Conservation (phyloP, 2,797 vertebrate genomes). For the Bryconaethiops microstoma region DNA sequence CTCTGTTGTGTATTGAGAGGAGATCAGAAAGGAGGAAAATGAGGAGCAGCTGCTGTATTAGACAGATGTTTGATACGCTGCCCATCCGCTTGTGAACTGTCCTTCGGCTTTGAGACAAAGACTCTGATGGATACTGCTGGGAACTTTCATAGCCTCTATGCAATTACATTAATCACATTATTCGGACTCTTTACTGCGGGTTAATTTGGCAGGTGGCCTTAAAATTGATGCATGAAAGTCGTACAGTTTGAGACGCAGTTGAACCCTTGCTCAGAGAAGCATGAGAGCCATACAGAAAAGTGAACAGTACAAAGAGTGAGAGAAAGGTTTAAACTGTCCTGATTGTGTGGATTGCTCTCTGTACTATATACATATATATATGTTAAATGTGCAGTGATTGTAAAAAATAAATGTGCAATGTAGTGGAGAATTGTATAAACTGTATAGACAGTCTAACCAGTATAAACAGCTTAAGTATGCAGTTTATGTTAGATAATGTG, state of each 20-base stretch:
- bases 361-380: too few relatives aligned
- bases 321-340: too few relatives aligned
- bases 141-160: constrained; percentile 4
- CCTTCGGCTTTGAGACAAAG: neutral
- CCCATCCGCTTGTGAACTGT: neutral
- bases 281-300: neutral
- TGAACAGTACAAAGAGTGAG: too few relatives aligned
- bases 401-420: too few relatives aligned
- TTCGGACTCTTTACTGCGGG: constrained; percentile 4
- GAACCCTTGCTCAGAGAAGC: neutral
- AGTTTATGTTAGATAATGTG: neutral
- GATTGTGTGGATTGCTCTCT: too few relatives aligned
- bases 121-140: neutral
- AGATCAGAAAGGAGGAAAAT: constrained; percentile 19
- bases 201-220: constrained; percentile 1
- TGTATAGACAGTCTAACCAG: too few relatives aligned
- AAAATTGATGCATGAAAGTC: neutral
- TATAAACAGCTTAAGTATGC: too few relatives aligned
- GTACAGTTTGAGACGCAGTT: neutral
- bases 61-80: constrained; percentile 31
- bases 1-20: constrained; percentile 4
- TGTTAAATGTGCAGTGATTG: too few relatives aligned
- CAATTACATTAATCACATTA: constrained; percentile 26
- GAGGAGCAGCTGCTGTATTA: constrained; percentile 50
- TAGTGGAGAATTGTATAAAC: too few relatives aligned